phyloP scores from a whole-genome alignment of 2,888 invertebrate species.

The Pandemis heparana region DNA sequence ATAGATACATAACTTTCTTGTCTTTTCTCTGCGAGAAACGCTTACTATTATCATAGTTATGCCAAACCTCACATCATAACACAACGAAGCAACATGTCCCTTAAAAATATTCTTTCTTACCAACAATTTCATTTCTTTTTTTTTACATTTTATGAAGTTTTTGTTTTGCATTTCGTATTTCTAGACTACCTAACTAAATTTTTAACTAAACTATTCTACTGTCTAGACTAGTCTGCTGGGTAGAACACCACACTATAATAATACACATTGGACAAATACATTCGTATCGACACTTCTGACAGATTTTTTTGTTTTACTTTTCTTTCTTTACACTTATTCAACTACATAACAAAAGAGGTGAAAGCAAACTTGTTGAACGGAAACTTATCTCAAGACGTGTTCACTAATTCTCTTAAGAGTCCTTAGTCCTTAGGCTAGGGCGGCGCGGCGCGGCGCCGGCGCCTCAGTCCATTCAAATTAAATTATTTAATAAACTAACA shows the following conservation, averaged over 20 bases:
- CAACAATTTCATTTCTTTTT: slow-evolving; percentile 87
- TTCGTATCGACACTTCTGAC: slow-evolving; percentile 79
- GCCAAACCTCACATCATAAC: slow-evolving; percentile 84
- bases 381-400: slow-evolving; percentile 81
- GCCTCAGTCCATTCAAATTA: slow-evolving; percentile 84
- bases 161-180: slow-evolving; percentile 86
- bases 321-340: slow-evolving; percentile 83
- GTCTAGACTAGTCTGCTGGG: slow-evolving; percentile 86
- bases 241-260: slow-evolving; percentile 85
- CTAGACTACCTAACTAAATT: slow-evolving; percentile 85
- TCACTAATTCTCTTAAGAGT: slow-evolving; percentile 71
- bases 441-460: slow-evolving; percentile 63
- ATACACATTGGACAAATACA: slow-evolving; percentile 85
- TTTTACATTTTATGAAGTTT: slow-evolving; percentile 85
- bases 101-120: slow-evolving; percentile 88
- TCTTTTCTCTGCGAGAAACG: slow-evolving; percentile 82
- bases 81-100: slow-evolving; percentile 86
- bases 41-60: slow-evolving; percentile 84
- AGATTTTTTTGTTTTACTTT: slow-evolving; percentile 78
- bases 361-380: slow-evolving; percentile 83
- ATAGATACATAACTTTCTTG: slow-evolving; percentile 84
- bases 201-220: slow-evolving; percentile 86
- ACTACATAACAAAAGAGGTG: slow-evolving; percentile 85
- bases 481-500: slow-evolving; percentile 85
- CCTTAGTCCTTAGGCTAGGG: slow-evolving; percentile 56